Percentiles rank a stretch among this genome's conserved stretches.
These are phyloP conservation scores for Caenorhabditis auriculariae DNA, from an alignment of 2,888 invertebrate genomes.

Conservation along the genomic window DNA sequence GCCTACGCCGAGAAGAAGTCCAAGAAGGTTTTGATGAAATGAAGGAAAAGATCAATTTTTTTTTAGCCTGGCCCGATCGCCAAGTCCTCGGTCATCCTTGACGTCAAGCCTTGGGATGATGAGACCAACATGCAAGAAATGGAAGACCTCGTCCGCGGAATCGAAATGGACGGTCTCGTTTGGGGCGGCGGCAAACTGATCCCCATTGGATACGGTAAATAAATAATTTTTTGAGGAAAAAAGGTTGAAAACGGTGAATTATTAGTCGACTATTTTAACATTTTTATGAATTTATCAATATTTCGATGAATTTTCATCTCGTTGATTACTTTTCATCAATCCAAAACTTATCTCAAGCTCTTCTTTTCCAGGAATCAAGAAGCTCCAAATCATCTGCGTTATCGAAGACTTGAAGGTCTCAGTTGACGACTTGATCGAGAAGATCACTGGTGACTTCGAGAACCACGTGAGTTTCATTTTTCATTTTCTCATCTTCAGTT, in stretches of 20 bases:
- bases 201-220: conserved; percentile 40
- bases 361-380: conserved; percentile 48
- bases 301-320: background rate
- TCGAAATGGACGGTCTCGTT: conserved; percentile 84
- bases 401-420: conserved; percentile 61
- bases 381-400: conserved; percentile 58
- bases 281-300: background rate
- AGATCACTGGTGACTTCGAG: conserved; percentile 50
- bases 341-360: background rate
- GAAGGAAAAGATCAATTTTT: background rate
- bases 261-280: background rate
- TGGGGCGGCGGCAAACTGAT: conserved; percentile 80
- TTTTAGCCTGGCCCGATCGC: conserved; percentile 84
- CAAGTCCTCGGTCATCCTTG: conserved; percentile 89
- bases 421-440: conserved; percentile 56
- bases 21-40: conserved; percentile 73
- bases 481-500: background rate
- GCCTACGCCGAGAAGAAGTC: conserved; percentile 92
- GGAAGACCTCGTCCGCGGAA: conserved; percentile 80
- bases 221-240: background rate
- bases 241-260: background rate
- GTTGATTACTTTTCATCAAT: background rate
- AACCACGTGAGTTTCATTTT: conserved; percentile 33
- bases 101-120: conserved; percentile 96
- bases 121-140: conserved; percentile 89